Evolutionary conservation across 2,113 vertebrate species (phyloP).

Genomic region (Felis catus): DNA sequence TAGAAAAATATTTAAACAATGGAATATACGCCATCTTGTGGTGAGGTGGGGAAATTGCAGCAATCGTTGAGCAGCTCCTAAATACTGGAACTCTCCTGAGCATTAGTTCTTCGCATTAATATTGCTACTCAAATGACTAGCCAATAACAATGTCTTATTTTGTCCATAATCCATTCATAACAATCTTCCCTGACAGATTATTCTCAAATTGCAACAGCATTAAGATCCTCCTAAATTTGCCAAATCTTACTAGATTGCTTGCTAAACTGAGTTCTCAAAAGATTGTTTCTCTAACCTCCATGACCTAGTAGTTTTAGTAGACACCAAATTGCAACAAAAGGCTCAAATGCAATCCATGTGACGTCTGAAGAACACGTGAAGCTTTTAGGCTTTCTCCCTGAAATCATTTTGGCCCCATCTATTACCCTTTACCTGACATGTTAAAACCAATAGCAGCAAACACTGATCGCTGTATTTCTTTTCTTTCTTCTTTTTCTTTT

Average conservation of each 20-base stretch:
- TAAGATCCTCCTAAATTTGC: not conserved
- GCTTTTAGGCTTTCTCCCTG: not conserved
- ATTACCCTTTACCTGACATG: not conserved
- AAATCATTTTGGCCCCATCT: not conserved
- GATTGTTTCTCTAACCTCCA: not conserved
- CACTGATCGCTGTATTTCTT: not conserved
- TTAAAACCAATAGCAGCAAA: not conserved
- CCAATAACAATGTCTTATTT: not conserved
- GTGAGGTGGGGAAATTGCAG: not conserved
- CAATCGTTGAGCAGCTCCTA: not conserved
- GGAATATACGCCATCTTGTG: conserved; percentile 69
- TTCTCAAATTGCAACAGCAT: not conserved
- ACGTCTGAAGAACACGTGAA: not conserved
- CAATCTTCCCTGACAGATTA: not conserved
- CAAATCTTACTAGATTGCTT: not conserved
- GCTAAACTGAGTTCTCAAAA: not conserved
- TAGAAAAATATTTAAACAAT: not conserved
- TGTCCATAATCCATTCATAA: not conserved
- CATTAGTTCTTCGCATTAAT: not conserved
- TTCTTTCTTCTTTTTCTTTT: not conserved
- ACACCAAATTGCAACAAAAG: not conserved
- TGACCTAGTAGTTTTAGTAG: not conserved
- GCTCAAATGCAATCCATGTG: not conserved
- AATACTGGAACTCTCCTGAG: not conserved
- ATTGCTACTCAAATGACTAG: not conserved